Evolutionary conservation across 2,797 vertebrate genomes (phyloP).

Genomic region (Sebastes oblongus): DNA sequence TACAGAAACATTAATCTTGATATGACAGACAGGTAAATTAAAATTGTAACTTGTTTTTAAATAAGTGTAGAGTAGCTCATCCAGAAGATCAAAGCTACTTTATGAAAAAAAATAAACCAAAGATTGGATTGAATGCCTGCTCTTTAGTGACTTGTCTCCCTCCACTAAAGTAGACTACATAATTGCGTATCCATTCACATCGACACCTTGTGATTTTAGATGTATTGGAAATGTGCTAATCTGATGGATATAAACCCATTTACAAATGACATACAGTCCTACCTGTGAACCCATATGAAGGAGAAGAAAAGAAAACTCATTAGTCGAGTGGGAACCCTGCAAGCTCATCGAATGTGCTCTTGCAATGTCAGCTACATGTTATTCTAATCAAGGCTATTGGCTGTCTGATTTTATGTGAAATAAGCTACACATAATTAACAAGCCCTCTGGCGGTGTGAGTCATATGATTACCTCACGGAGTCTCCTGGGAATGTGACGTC

Average conservation of each 20-base stretch:
- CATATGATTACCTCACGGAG: constrained; percentile 6
- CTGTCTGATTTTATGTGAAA: constrained; percentile 9
- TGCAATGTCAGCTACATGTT: constrained; percentile 28
- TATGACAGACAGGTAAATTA: rapidly evolving
- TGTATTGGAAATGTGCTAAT: neutral
- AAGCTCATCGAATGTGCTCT: constrained; percentile 8
- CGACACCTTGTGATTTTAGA: neutral
- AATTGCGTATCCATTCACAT: neutral
- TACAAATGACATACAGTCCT: neutral
- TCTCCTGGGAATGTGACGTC: constrained; percentile 9
- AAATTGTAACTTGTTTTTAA: neutral
- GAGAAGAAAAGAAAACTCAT: neutral
- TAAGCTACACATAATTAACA: constrained; percentile 21
- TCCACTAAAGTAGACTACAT: neutral
- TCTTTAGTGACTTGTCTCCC: neutral
- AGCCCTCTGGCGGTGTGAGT: neutral
- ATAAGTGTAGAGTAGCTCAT: neutral
- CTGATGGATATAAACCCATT: neutral
- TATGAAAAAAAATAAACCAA: neutral
- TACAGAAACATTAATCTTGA: neutral
- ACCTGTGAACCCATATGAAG: neutral
- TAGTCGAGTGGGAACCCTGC: neutral
- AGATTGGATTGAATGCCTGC: neutral
- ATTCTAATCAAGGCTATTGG: constrained; percentile 18
- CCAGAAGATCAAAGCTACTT: neutral